phyloP scores from a whole-genome alignment of 2,797 vertebrate genomes.

The Gephyroberyx darwinii region DNA sequence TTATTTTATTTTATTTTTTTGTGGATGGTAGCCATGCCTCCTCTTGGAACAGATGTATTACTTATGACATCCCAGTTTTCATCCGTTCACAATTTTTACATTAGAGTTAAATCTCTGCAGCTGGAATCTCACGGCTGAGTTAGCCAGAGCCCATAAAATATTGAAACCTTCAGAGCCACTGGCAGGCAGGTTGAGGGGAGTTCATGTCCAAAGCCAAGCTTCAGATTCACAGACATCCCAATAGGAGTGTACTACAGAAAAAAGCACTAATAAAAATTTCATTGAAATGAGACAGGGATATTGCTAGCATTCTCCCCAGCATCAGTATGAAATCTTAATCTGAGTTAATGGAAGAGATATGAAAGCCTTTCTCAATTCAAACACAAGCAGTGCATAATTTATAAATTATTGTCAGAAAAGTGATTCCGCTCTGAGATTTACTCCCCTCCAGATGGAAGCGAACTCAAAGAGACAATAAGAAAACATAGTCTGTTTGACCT shows the following conservation, averaged over 20 bases:
- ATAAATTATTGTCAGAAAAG: slow-evolving; percentile 99
- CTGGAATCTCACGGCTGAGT: slow-evolving; percentile 99
- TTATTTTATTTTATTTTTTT: slow-evolving; percentile 84
- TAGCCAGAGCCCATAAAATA: slow-evolving; percentile 99
- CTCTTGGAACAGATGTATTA: slow-evolving; percentile 94
- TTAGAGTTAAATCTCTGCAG: slow-evolving; percentile 99
- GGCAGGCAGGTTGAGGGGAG: slow-evolving; percentile 99
- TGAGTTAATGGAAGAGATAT: slow-evolving; percentile 99
- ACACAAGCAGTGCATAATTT: slow-evolving; percentile 98
- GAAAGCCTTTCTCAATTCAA: slow-evolving; percentile 99
- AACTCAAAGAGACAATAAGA: slow-evolving; percentile 77
- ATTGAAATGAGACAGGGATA: slow-evolving; percentile 99
- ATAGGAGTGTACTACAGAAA: slow-evolving; percentile 99
- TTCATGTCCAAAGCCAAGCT: slow-evolving; percentile 99
- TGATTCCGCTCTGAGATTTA: slow-evolving; percentile 98
- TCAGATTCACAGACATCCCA: slow-evolving; percentile 99
- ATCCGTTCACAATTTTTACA: slow-evolving; percentile 99
- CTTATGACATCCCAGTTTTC: slow-evolving; percentile 99
- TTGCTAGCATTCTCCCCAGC: slow-evolving; percentile 99
- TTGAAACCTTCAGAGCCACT: slow-evolving; percentile 97
- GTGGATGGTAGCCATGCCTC: slow-evolving; percentile 87
- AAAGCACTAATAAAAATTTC: slow-evolving; percentile 99
- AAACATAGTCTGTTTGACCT: slow-evolving; percentile 93
- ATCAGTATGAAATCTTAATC: slow-evolving; percentile 99
- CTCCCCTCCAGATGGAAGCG: slow-evolving; percentile 88